Percentiles rank a stretch among this genome's conserved stretches.
phyloP scores from a whole-genome alignment of 2,113 vertebrate species.

The Apistogramma diplotaenia region DNA sequence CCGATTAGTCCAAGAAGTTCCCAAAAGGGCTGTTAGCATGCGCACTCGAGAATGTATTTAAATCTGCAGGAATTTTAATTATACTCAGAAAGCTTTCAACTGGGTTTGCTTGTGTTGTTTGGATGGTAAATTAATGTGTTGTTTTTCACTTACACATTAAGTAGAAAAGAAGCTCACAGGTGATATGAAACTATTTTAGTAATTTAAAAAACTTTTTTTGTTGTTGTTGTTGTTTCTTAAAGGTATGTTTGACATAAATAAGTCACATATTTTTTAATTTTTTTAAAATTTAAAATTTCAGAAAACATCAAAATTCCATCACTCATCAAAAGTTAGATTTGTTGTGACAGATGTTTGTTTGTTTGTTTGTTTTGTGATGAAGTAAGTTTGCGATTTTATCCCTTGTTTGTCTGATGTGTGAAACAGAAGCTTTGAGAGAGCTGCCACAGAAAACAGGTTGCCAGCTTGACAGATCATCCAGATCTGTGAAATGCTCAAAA shows the following conservation, averaged over 20 bases:
- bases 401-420: constrained; percentile 17
- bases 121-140: constrained; percentile 22
- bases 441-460: background rate
- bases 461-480: constrained; percentile 44
- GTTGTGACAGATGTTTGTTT: background rate
- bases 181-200: background rate
- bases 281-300: background rate
- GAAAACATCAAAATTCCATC: background rate
- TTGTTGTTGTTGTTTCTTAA: too few relatives aligned
- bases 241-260: too few relatives aligned
- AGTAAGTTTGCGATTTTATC: background rate
- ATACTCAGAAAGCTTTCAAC: constrained; percentile 44
- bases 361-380: background rate
- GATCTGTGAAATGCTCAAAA: constrained; percentile 31
- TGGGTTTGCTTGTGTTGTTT: constrained; percentile 50
- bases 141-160: constrained; percentile 16
- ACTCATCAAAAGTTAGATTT: background rate
- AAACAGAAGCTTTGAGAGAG: background rate
- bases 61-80: constrained; percentile 67
- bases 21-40: constrained; percentile 47
- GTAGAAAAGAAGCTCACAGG: constrained; percentile 13
- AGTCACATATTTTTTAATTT: background rate
- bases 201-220: too few relatives aligned
- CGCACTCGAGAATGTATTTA: constrained; percentile 37
- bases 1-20: constrained; percentile 57